Base-by-base conservation (phyloP, 2,888 invertebrate genomes). In the Netelia inedita region DNA sequence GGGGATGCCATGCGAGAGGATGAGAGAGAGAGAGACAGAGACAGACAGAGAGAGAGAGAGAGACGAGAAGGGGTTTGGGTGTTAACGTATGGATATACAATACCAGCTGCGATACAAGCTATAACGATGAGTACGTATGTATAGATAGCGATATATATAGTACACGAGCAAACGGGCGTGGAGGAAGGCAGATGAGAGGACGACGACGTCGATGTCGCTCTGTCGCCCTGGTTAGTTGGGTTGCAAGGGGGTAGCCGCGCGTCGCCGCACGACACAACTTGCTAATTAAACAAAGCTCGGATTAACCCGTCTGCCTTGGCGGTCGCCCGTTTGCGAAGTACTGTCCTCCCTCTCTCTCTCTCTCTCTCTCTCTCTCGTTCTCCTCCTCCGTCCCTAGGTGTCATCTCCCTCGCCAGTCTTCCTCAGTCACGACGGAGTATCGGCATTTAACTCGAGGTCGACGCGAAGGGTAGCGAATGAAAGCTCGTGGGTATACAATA, bases 281-380 rank as follows among this genome's bases (percentile, higher is more conserved):
- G 73, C 87, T 87, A 87, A 87, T 86, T 86, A 87, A 86, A 87
- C 85, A 84, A 86, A 85, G 86, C 84, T 85, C 55, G 73, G 81
- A 82, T 86, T 85, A 86, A 86, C 87, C 80, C 83, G 82, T 86
- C 86, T 81, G 74, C 79, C 59, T 85, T 83, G 75, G 85, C 74
- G 74, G 69, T 71, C 83, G 74, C 8, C 35, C 80, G 81, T 82
- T 86, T 85, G 72, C 75, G 78, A 76, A 50, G 75, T 35, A 69
- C 78, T 72, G 81, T 71, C 65, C 78, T 21, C 66, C 46, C 55
- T n/a, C 82, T 78, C 75, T 75, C 81, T 79, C 79, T 82, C 68
- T 53, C 65, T 75, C 78, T 83, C 55, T 28, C 28, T 28, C 0
- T 72, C 81, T 83, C 84, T 69, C n/a, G n/a, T n/a, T n/a, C 72